phyloP scores from a whole-genome alignment of 2,797 vertebrate genomes.

The Xyrichtys novacula region DNA sequence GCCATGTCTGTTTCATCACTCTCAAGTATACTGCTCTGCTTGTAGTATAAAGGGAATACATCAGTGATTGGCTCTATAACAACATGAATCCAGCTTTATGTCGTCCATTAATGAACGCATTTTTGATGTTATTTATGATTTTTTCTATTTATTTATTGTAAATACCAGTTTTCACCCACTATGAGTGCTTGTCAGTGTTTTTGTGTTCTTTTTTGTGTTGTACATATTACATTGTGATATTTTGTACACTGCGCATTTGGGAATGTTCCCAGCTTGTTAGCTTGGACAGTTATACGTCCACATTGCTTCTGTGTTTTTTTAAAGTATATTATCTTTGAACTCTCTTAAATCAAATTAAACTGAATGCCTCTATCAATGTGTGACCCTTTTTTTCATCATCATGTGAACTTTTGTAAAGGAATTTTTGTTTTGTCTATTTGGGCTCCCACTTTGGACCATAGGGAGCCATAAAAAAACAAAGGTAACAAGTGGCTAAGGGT shows the following conservation, averaged over 20 bases:
- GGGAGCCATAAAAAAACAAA: too few species aligned
- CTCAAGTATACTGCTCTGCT: conserved; percentile 53
- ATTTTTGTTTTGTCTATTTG: too few species aligned
- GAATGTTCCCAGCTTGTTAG: conserved; percentile 72
- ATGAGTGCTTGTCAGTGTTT: conserved; percentile 70
- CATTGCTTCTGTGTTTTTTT: conserved; percentile 60
- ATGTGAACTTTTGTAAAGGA: too few species aligned
- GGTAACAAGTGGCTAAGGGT: too few species aligned
- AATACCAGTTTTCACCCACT: conserved; percentile 67
- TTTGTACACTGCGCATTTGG: conserved; percentile 82
- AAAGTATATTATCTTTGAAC: conserved; percentile 66
- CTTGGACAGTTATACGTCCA: conserved; percentile 61
- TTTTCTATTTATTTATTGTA: conserved; percentile 64
- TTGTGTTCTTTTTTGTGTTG: conserved; percentile 82
- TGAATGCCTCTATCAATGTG: conserved; percentile 71
- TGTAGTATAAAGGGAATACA: conserved; percentile 47
- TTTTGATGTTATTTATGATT: conserved; percentile 68
- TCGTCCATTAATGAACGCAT: conserved; percentile 48
- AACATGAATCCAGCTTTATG: conserved; percentile 56
- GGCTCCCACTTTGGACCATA: too few species aligned
- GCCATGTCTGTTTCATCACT: conserved; percentile 38
- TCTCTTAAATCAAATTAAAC: conserved; percentile 77
- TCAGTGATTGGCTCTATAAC: conserved; percentile 42
- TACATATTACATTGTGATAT: conserved; percentile 83
- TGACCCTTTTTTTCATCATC: conserved; percentile 18